phyloP scores from a whole-genome alignment of 2,797 vertebrate genomes.

The Crax fasciolata region DNA sequence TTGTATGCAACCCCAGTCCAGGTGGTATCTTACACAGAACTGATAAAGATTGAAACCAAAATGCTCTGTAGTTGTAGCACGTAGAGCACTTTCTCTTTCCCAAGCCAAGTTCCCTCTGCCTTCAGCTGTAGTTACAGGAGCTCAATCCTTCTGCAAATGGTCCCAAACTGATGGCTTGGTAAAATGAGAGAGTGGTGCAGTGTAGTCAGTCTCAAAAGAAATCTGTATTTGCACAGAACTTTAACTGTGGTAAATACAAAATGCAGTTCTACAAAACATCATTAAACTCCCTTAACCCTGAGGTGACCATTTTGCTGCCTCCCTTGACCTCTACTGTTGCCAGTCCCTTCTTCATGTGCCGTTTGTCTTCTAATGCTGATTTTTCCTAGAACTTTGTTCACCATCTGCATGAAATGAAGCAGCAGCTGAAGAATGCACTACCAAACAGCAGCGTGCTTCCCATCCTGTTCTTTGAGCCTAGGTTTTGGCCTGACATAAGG shows the following conservation, averaged over 20 bases:
- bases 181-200: not conserved
- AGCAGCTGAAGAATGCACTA: not conserved
- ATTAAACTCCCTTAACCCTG: not conserved
- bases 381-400: not conserved
- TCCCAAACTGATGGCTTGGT: not conserved
- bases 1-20: not conserved
- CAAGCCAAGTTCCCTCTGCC: not conserved
- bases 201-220: not conserved
- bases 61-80: not conserved
- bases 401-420: not conserved
- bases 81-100: not conserved
- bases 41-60: not conserved
- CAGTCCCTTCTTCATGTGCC: not conserved
- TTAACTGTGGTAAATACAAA: not conserved
- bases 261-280: not conserved
- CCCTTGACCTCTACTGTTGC: not conserved
- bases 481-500: not conserved
- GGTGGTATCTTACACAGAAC: not conserved
- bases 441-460: not conserved
- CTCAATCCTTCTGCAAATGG: not conserved
- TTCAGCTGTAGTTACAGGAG: not conserved
- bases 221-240: not conserved
- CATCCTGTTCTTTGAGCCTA: fast-evolving
- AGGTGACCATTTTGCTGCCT: not conserved
- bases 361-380: not conserved